phyloP scores from a whole-genome alignment of 2,888 invertebrate species.

The Epistrophe eligans region DNA sequence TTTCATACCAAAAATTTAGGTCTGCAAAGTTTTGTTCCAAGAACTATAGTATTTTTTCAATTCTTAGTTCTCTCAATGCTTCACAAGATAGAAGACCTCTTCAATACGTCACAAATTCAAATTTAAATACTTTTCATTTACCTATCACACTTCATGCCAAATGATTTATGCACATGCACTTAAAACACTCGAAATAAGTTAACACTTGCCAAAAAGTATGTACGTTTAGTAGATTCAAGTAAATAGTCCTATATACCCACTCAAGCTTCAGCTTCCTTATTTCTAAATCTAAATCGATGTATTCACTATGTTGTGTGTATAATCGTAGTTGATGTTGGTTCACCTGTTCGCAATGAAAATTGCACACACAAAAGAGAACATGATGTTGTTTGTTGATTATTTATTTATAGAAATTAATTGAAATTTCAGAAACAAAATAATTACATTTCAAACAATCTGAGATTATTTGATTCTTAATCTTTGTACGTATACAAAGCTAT shows the following conservation, averaged over 20 bases:
- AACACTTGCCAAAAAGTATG: constrained; percentile 26
- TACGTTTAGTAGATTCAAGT: background rate
- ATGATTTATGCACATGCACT: constrained; percentile 2
- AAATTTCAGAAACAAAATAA: constrained; percentile 53
- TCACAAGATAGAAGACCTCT: background rate
- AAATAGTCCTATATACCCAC: background rate
- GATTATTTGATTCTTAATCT: constrained; percentile 61
- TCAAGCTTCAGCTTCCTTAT: constrained; percentile 8
- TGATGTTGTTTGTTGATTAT: background rate
- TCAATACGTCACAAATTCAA: background rate
- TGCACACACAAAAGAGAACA: constrained; percentile 17
- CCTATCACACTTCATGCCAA: constrained; percentile 18
- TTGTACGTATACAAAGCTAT: no score
- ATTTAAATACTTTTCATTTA: constrained; percentile 5
- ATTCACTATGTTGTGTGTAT: background rate
- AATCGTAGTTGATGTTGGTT: constrained; percentile 11
- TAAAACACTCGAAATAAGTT: constrained; percentile 23
- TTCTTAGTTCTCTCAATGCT: background rate
- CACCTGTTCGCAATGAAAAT: constrained; percentile 58
- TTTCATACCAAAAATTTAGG: no score
- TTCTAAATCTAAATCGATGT: constrained; percentile 4
- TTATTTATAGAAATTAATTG: constrained; percentile 57
- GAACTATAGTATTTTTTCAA: background rate
- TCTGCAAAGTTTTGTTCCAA: no score
- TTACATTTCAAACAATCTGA: constrained; percentile 43